Conservation (phyloP, 2,888 invertebrate species). For the Ectobius pallidus region DNA sequence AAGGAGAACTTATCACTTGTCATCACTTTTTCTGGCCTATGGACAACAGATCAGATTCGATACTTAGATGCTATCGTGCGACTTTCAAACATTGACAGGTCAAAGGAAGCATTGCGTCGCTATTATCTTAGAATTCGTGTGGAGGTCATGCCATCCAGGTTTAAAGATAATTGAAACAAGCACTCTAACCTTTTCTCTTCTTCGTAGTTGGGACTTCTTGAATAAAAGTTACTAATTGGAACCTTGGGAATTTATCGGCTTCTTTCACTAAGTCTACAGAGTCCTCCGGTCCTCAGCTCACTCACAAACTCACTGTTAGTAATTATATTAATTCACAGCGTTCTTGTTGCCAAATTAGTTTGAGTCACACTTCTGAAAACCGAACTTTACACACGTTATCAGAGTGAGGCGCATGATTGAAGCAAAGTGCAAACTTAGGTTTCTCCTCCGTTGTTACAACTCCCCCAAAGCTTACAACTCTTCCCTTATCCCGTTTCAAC, state of each 20-base stretch:
- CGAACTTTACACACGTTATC: neutral
- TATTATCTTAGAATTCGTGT: no score
- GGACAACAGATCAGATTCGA: no score
- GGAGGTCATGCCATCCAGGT: no score
- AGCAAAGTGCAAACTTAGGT: conserved; percentile 14
- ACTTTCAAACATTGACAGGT: no score
- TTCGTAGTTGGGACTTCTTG: neutral
- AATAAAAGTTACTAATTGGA: neutral
- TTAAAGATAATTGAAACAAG: no score
- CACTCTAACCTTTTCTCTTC: neutral
- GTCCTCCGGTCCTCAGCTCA: no score
- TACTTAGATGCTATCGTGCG: no score
- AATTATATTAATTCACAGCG: neutral
- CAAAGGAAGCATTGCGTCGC: no score
- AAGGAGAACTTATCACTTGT: no score
- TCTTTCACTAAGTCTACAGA: neutral
- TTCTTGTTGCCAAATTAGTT: conserved; percentile 4
- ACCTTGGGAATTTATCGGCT: neutral
- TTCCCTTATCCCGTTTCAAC: neutral
- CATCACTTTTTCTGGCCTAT: no score
- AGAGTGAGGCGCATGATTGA: conserved; percentile 14
- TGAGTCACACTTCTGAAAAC: conserved; percentile 1
- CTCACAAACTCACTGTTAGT: neutral
- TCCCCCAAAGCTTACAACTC: neutral
- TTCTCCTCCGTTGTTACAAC: conserved; percentile 4